A percentile compares a stretch with the other conserved stretches of the same genome.
phyloP scores from a whole-genome alignment of 2,797 vertebrate genomes.

The Labeo calbasu region DNA sequence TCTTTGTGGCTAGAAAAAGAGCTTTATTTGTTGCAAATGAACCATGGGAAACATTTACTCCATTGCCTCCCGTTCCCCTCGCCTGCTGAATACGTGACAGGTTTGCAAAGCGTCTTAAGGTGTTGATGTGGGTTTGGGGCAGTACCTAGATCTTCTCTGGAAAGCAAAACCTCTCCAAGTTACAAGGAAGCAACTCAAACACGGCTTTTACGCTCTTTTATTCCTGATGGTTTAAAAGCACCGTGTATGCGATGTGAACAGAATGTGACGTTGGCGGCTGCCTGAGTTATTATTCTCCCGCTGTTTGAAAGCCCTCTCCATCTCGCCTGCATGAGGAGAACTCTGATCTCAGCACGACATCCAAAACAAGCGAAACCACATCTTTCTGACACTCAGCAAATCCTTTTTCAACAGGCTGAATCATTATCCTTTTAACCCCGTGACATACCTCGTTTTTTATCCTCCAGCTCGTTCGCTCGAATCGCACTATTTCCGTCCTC shows the following conservation, averaged over 20 bases:
- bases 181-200: not conserved
- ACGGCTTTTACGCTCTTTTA: not conserved
- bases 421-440: conserved; percentile 22
- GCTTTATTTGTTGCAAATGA: conserved; percentile 14
- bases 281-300: conserved; percentile 31
- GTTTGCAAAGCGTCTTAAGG: not conserved
- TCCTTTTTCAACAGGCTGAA: conserved; percentile 42
- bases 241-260: not conserved
- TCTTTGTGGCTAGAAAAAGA: conserved; percentile 15
- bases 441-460: conserved; percentile 31
- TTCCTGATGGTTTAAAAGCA: not conserved
- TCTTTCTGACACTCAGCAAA: conserved; percentile 35
- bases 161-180: conserved; percentile 13
- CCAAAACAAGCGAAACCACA: conserved; percentile 46
- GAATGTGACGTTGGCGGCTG: not conserved
- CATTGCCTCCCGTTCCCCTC: not conserved
- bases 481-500: conserved; percentile 9
- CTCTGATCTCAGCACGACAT: conserved; percentile 26
- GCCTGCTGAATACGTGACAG: conserved; percentile 46
- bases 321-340: not conserved
- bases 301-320: conserved; percentile 21
- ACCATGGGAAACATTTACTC: conserved; percentile 19
- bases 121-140: conserved; percentile 53
- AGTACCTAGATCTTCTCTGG: conserved; percentile 41
- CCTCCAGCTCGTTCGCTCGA: not conserved